phyloP scores from a whole-genome alignment of 2,888 invertebrate genomes.

The Zaprionus bogoriensis region DNA sequence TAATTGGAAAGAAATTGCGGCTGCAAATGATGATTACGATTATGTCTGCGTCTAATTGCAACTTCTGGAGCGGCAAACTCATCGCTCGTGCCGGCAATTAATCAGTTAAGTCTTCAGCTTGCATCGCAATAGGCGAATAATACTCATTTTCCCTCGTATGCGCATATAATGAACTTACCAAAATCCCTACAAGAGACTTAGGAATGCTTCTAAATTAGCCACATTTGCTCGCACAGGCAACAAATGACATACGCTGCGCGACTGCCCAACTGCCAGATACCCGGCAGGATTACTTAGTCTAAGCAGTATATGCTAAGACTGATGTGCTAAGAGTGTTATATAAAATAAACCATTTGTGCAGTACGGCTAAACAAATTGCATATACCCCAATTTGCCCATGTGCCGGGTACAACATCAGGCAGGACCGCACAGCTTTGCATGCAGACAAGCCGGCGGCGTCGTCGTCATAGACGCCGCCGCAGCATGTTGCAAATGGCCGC shows the following conservation, averaged over 20 bases:
- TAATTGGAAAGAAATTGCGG: constrained; percentile 35
- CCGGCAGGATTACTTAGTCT: no score
- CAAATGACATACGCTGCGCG: not conserved
- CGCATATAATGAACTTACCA: not conserved
- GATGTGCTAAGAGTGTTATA: no score
- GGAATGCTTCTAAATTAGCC: not conserved
- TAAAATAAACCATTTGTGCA: no score
- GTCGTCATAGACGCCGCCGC: not conserved
- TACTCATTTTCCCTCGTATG: not conserved
- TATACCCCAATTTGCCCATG: no score
- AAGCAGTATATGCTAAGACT: no score
- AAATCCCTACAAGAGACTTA: not conserved
- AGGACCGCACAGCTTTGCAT: not conserved
- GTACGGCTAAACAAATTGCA: no score
- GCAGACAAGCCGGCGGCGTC: constrained; percentile 1
- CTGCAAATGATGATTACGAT: not conserved
- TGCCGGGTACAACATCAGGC: no score
- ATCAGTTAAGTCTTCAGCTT: not conserved
- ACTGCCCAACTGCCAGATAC: not conserved
- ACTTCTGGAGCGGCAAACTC: not conserved
- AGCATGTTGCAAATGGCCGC: constrained; percentile 11
- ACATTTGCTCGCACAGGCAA: not conserved
- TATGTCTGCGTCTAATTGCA: constrained; percentile 15
- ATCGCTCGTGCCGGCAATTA: not conserved
- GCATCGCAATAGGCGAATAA: no score